Percentiles rank a stretch among this genome's conserved stretches.
Evolutionary conservation across 2,113 vertebrate species (phyloP).

Genomic region (Lepidothrix coronata): DNA sequence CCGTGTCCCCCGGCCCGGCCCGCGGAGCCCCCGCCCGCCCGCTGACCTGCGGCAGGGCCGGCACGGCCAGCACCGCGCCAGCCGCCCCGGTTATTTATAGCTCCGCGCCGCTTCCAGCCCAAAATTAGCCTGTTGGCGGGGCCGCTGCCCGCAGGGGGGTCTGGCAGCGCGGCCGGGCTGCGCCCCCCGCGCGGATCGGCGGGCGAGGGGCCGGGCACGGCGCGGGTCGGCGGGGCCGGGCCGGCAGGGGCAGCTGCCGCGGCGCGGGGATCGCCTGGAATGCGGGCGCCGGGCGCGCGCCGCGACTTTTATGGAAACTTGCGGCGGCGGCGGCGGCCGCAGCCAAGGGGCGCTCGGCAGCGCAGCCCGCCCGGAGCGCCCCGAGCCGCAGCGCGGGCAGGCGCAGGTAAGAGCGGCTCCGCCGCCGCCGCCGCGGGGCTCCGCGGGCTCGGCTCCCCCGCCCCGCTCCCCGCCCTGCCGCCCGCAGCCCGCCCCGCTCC

Average conservation of each 20-base stretch:
- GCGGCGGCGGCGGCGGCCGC: constrained; percentile 59
- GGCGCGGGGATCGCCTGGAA: constrained; percentile 81
- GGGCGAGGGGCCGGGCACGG: neutral
- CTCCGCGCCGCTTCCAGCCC: neutral
- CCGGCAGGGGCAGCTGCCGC: constrained; percentile 82
- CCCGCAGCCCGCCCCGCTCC: too few species aligned
- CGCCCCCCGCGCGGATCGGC: neutral
- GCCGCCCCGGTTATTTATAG: neutral
- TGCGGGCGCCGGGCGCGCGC: constrained; percentile 82
- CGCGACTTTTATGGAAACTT: constrained; percentile 92
- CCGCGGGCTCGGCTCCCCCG: too few species aligned
- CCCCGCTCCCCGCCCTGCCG: neutral
- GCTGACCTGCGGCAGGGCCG: neutral
- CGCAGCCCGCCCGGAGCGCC: neutral
- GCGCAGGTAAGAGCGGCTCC: neutral
- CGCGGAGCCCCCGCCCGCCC: neutral
- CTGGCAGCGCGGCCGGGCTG: neutral
- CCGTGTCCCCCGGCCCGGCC: neutral
- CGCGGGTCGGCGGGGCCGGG: neutral
- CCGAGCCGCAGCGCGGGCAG: neutral
- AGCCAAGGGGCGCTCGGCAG: constrained; percentile 65
- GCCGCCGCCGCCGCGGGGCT: neutral
- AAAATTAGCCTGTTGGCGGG: neutral
- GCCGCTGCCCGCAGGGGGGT: too few species aligned
- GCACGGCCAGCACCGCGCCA: neutral